These are phyloP conservation scores for Carduelis carduelis DNA, from an alignment of 2,797 vertebrate species.

Conservation along the genomic window DNA sequence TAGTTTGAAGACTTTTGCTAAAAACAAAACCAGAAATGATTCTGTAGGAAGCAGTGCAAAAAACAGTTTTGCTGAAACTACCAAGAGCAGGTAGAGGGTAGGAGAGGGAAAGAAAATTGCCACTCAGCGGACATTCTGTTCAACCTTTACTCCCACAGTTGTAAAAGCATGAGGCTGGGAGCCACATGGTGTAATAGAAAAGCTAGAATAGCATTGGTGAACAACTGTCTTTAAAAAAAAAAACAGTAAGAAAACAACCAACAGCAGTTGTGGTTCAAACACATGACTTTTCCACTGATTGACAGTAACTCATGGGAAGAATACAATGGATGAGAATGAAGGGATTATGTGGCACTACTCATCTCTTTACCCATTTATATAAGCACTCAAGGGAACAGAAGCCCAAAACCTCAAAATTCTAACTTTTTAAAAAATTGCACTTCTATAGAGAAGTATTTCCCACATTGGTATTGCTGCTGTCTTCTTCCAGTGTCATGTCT, in stretches of 20 bases:
- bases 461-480: rapidly evolving
- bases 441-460: not conserved
- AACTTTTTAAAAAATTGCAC: not conserved
- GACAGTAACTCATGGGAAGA: not conserved
- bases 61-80: not conserved
- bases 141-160: not conserved
- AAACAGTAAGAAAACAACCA: not conserved
- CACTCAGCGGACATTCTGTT: not conserved
- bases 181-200: not conserved
- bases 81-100: not conserved
- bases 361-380: not conserved
- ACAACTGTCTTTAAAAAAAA: not conserved
- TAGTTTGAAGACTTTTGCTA: not conserved
- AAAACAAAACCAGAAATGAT: not conserved
- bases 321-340: not conserved
- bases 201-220: not conserved
- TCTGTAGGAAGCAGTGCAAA: not conserved
- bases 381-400: not conserved
- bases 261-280: not conserved
- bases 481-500: not conserved
- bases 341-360: not conserved
- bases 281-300: not conserved
- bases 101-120: not conserved
- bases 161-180: not conserved
- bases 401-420: not conserved